Conservation (phyloP, 2,797 vertebrate species). For the Ispidina picta region DNA sequence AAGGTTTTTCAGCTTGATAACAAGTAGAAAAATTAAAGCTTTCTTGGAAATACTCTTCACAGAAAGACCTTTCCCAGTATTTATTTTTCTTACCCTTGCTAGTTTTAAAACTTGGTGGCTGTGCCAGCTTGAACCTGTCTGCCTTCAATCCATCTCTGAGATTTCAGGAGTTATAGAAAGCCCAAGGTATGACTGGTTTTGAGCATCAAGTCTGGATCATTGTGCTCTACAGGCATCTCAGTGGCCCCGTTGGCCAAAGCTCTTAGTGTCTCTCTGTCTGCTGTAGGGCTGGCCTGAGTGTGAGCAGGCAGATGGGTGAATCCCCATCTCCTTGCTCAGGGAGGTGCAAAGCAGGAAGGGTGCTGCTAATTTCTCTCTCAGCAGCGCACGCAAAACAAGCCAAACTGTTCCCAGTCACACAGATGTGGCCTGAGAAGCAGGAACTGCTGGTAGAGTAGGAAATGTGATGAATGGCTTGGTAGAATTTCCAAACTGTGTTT, state of each 20-base stretch:
- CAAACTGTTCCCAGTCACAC: accelerated
- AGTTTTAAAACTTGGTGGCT: neutral
- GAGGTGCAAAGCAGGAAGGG: neutral
- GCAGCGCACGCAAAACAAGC: neutral
- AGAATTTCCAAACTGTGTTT: neutral
- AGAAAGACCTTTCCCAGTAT: neutral
- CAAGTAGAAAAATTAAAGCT: constrained; percentile 18
- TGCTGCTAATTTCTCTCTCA: neutral
- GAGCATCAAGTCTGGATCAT: neutral
- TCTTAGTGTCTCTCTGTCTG: neutral
- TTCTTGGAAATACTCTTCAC: neutral
- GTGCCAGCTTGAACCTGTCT: neutral
- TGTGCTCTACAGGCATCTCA: accelerated
- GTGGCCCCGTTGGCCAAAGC: no score
- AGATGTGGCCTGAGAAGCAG: neutral
- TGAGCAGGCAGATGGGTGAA: neutral
- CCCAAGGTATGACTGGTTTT: neutral
- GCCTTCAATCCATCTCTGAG: neutral
- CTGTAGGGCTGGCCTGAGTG: accelerated
- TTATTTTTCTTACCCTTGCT: neutral
- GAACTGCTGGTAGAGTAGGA: neutral
- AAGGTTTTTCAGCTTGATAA: constrained; percentile 35
- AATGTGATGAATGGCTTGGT: neutral
- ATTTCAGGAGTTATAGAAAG: neutral
- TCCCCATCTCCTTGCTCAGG: neutral